These are phyloP conservation scores for Hydractinia echinata DNA, from an alignment of 30 jellyfish, hydroid and myxozoan species.

Conservation along the genomic window DNA sequence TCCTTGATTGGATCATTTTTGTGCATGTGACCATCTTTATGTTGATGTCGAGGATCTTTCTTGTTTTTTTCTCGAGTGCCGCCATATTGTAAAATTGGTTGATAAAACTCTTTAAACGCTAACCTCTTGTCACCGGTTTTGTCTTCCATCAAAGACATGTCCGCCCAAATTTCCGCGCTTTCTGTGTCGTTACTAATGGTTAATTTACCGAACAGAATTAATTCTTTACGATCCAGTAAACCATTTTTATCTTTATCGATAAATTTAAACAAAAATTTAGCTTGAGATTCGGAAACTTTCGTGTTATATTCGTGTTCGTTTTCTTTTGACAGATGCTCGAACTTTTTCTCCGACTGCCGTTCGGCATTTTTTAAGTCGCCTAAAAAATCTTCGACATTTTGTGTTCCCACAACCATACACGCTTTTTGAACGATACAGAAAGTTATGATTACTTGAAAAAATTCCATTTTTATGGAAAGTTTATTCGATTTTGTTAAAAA, in stretches of 20 bases:
- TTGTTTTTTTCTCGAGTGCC: not conserved
- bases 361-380: not conserved
- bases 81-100: conserved; percentile 13
- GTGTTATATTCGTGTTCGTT: conserved; percentile 12
- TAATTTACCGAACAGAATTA: conserved; percentile 8
- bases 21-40: conserved; percentile 29
- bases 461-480: not conserved
- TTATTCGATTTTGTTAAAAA: not conserved
- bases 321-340: conserved; percentile 6
- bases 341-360: not conserved
- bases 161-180: conserved; percentile 22
- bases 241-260: conserved; percentile 11
- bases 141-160: not conserved
- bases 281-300: conserved; percentile 25
- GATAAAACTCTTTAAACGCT: conserved; percentile 22
- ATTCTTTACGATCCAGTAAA: conserved; percentile 18
- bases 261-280: conserved; percentile 16
- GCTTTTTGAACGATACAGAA: not conserved
- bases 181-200: conserved; percentile 18
- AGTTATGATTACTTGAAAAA: not conserved
- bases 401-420: not conserved
- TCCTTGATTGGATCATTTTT: conserved; percentile 10
- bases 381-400: not conserved
- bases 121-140: conserved; percentile 18
- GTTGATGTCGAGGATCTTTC: conserved; percentile 23